Conservation (phyloP, 1,140 invertebrate genomes). For the Drosophila elegans region DNA sequence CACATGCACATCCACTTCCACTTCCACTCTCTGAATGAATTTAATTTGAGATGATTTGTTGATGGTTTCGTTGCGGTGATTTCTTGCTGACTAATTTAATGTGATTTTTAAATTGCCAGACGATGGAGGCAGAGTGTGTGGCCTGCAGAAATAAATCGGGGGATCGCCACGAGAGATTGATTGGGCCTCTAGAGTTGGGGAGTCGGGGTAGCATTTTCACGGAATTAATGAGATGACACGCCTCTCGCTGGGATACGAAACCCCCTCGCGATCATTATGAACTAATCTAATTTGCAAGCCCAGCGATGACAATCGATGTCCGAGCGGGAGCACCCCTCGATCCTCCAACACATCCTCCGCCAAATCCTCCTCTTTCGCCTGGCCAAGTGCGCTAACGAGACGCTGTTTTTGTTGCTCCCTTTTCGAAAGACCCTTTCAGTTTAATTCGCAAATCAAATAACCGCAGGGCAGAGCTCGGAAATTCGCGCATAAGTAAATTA, state of each 20-base stretch:
- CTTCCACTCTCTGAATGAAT: conserved; percentile 69
- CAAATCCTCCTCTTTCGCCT: neutral
- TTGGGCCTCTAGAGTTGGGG: conserved; percentile 41
- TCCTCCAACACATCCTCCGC: neutral
- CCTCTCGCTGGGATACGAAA: conserved; percentile 31
- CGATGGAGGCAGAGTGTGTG: conserved; percentile 67
- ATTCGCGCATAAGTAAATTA: conserved; percentile 83
- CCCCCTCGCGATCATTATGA: conserved; percentile 43
- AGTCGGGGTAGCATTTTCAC: conserved; percentile 31
- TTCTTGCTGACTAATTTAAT: conserved; percentile 84
- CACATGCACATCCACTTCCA: conserved; percentile 2
- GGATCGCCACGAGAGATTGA: conserved; percentile 56
- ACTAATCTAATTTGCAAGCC: conserved; percentile 68
- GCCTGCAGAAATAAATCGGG: conserved; percentile 23
- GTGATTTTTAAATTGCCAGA: conserved; percentile 81
- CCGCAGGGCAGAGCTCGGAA: conserved; percentile 65
- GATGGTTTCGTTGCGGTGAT: conserved; percentile 83
- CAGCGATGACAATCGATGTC: conserved; percentile 60
- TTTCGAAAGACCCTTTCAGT: conserved; percentile 37
- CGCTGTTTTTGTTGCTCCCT: conserved; percentile 11
- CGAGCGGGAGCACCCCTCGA: neutral
- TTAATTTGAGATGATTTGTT: conserved; percentile 84
- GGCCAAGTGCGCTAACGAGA: conserved; percentile 57
- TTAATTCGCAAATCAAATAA: conserved; percentile 83
- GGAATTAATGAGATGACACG: conserved; percentile 71